Evolutionary conservation across 2,888 invertebrate genomes (phyloP).

Genomic region (Steinernema hermaphroditum): DNA sequence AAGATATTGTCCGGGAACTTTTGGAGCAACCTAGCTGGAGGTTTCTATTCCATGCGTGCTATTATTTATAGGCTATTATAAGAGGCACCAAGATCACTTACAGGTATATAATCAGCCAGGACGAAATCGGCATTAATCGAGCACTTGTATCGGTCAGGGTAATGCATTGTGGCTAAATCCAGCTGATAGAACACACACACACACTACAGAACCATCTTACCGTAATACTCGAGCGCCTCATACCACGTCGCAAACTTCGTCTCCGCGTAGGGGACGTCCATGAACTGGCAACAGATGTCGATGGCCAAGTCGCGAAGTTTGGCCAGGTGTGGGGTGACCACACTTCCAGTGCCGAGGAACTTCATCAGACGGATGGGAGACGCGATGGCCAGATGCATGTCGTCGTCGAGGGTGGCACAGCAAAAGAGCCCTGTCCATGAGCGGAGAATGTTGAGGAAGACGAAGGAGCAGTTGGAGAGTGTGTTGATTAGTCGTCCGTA

Average conservation of each 20-base stretch:
- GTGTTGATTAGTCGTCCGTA: constrained; percentile 19
- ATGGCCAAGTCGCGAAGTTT: constrained; percentile 56
- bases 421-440: constrained; percentile 72
- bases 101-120: constrained; percentile 51
- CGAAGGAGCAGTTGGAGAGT: constrained; percentile 41
- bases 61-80: too few relatives aligned
- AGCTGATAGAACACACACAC: not conserved
- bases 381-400: constrained; percentile 43
- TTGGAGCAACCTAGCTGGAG: too few relatives aligned
- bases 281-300: constrained; percentile 59
- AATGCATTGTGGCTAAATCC: constrained; percentile 41
- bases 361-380: constrained; percentile 50
- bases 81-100: constrained; percentile 22
- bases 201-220: constrained; percentile 18
- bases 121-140: constrained; percentile 61
- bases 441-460: constrained; percentile 48
- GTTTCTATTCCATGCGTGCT: too few relatives aligned
- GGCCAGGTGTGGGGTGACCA: constrained; percentile 49
- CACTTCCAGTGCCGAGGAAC: constrained; percentile 41
- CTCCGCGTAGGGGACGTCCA: constrained; percentile 56
- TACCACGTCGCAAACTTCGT: constrained; percentile 55
- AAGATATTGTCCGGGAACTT: too few relatives aligned
- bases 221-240: constrained; percentile 53
- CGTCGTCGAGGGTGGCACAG: constrained; percentile 51
- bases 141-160: constrained; percentile 48